Percentiles rank a stretch among this genome's conserved stretches.
Conservation (phyloP, 2,797 vertebrate species). For the Sebastes kiyomatsui region DNA sequence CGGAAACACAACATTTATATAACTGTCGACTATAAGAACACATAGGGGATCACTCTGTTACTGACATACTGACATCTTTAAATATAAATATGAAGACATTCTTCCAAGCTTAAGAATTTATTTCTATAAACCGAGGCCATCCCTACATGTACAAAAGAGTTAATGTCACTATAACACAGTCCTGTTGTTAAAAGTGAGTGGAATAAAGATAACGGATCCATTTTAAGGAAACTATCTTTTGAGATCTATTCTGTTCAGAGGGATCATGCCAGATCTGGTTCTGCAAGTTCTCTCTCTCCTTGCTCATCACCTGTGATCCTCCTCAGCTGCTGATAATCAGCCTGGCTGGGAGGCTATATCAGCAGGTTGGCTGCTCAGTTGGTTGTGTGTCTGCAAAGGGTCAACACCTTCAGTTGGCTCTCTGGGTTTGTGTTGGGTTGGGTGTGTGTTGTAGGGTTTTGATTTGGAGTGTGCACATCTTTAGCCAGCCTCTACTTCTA, state of each 20-base stretch:
- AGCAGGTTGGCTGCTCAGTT: background rate
- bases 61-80: background rate
- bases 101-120: background rate
- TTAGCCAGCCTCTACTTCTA: no score
- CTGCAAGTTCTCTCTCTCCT: no score
- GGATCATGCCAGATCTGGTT: no score
- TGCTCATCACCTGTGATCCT: no score
- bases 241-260: no score
- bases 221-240: background rate
- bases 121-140: background rate
- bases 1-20: background rate
- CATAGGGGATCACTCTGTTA: background rate
- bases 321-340: no score
- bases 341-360: no score
- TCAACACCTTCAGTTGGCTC: no score
- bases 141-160: background rate
- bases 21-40: background rate
- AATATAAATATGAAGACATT: background rate
- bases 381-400: no score
- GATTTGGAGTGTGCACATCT: no score
- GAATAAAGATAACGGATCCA: background rate
- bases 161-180: background rate
- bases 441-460: accelerated
- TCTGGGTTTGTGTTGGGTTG: background rate
- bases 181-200: background rate